Conservation (phyloP, 2,888 invertebrate species). For the Nephrotoma flavescens region DNA sequence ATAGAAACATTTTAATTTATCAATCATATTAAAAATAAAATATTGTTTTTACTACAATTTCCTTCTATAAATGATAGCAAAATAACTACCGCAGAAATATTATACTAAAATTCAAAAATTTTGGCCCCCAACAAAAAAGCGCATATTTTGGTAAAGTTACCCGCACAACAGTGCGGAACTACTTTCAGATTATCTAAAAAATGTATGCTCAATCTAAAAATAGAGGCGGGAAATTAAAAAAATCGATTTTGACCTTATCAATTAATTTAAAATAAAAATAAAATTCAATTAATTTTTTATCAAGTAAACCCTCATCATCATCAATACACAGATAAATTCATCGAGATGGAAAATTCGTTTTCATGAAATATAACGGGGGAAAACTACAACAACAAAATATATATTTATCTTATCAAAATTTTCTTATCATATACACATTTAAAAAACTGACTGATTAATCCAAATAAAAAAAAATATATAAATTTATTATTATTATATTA, state of each 20-base stretch:
- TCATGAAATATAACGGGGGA: background rate
- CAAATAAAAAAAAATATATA: background rate
- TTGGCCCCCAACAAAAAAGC: no score
- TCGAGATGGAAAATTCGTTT: background rate
- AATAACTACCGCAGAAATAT: no score
- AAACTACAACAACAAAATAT: background rate
- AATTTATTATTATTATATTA: background rate
- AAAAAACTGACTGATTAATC: background rate
- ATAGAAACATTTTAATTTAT: no score
- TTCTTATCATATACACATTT: background rate
- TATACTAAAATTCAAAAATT: no score
- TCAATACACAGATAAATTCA: background rate
- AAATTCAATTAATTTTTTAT: background rate
- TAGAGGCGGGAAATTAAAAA: background rate
- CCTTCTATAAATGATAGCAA: no score
- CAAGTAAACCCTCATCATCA: background rate
- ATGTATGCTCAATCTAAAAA: no score
- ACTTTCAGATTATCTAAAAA: no score
- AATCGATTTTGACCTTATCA: background rate
- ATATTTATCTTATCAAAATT: background rate
- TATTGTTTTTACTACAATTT: no score
- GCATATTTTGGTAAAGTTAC: no score
- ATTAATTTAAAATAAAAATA: background rate
- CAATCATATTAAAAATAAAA: no score
- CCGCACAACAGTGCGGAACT: no score